phyloP scores from a whole-genome alignment of 2,797 vertebrate species.

The Acrossocheilus wenchowensis region DNA sequence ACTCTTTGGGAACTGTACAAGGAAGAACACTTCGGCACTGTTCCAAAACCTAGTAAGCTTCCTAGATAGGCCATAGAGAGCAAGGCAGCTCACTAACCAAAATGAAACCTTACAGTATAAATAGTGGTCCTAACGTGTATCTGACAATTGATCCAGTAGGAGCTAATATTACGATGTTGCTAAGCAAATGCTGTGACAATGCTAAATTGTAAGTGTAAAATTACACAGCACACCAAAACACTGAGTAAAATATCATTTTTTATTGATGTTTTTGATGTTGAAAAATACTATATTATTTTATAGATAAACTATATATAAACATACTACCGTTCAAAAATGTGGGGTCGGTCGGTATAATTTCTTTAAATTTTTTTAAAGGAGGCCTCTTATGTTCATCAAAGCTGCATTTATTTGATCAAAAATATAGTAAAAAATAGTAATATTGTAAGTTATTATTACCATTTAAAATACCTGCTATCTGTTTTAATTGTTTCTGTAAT shows the following conservation, averaged over 20 bases:
- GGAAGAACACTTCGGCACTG: background rate
- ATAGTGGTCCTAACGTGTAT: background rate
- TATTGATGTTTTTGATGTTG: background rate
- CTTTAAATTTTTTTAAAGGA: background rate
- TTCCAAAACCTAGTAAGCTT: constrained; percentile 4
- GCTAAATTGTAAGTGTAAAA: background rate
- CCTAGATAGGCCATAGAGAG: background rate
- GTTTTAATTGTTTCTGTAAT: too few species aligned
- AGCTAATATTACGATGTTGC: background rate
- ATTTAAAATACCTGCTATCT: too few species aligned
- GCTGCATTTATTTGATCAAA: background rate
- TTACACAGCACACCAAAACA: background rate
- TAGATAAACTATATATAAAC: background rate
- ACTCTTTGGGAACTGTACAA: background rate
- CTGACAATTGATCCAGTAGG: background rate
- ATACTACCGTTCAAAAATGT: background rate
- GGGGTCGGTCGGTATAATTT: background rate
- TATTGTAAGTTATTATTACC: too few species aligned
- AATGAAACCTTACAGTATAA: background rate
- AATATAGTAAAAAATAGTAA: background rate
- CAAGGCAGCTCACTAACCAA: background rate
- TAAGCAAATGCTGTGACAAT: background rate
- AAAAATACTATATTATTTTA: background rate
- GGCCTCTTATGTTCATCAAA: background rate
- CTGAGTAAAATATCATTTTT: background rate